Evolutionary conservation across 2,113 vertebrate species (phyloP), one percentile per base, ranked within the genome.

Genomic region (Steatornis caripensis): DNA sequence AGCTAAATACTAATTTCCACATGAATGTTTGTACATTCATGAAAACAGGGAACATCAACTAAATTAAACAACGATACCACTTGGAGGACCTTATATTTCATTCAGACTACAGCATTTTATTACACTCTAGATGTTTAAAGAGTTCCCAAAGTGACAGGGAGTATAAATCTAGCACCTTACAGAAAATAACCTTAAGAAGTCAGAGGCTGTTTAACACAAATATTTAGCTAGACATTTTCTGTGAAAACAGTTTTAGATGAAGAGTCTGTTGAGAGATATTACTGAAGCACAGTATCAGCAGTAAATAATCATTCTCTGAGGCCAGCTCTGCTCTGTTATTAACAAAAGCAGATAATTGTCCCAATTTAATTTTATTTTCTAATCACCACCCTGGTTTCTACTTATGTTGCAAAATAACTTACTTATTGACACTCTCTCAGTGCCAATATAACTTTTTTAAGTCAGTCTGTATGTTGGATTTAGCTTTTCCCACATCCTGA

Each of bases 401-500:
- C 49, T 61, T 76, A 62, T 0, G 0, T 37, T 91, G 64, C 80
- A 91, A 71, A 95, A 76, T 71, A 89, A 84, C 46, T 61, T 51
- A 46, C 48, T 87, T 78, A 82, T 21, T 75, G 57, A 89, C 61
- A 36, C 16, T 58, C 21, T 87, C 45, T 89, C 43, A 27, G 20
- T 54, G 80, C 29, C 76, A 90, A 11, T 37, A 19, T 17, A 85
- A 68, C 4, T 41, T 85, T 83, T 78, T 74, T 55, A 87, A 24
- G 37, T 90, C 51, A 86, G 55, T 17, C 54, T 86, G 58, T 70
- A 88, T 43, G 51, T 66, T 93, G 84, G 53, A 75, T 88, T 95
- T 85, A 80, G 54, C 32, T 90, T 89, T 96, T 43, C 53, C 91
- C 93, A 97, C 94, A 96, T 94, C 85, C 96, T 95, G 79, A 78